Evolutionary conservation across 2,888 invertebrate species (phyloP), one percentile per base, ranked within the genome.

Genomic region (Cryptops parisi): DNA sequence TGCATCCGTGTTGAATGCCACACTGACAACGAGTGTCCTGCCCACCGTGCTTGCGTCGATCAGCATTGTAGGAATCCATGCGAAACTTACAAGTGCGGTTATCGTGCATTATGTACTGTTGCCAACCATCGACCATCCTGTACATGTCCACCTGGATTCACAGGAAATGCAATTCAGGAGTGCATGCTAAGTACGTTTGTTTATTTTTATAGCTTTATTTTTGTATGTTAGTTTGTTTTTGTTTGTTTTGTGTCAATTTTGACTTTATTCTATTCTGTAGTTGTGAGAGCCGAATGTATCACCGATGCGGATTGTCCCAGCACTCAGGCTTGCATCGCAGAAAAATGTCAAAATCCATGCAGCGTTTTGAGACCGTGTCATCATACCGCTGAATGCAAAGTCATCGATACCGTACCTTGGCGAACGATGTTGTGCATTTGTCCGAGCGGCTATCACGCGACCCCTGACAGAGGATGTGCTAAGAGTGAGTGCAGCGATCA

Each of bases 271-370:
- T 43, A 15, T 15, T 6, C 17, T 41, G 6, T 9, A 52, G 57
- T 57, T 39, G 48, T 53, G 24, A 23, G 19, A 26, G 53, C 47
- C 22, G 85, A 85, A 71, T 91, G 91, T 71, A 76, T 79, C 62
- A 81, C 84, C 65, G 81, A 87, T 58, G 79, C 81, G 62, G 85
- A 90, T 66, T 91, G 91, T 64, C 82, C 87, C 50, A 80, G 84
- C 44, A 86, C 87, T 68, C 79, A 82, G 70, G 84, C 85, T 56
- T 91, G 91, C 69, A 77, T 83, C 59, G 79, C 82, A 64, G 80
- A 82, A 57, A 81, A 81, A 69, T 91, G 91, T 70, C 80, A 82
- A 66, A 88, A 84, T 72, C 90, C 90, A 24, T 91, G 91, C 70
- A 57, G 41, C 2, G 75, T 78, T 41, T 39, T 57, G 1, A 73